Percentiles rank a stretch among this genome's conserved stretches.
Evolutionary conservation across 2,113 vertebrate genomes (phyloP).

Genomic region (Phaetusa simplex): DNA sequence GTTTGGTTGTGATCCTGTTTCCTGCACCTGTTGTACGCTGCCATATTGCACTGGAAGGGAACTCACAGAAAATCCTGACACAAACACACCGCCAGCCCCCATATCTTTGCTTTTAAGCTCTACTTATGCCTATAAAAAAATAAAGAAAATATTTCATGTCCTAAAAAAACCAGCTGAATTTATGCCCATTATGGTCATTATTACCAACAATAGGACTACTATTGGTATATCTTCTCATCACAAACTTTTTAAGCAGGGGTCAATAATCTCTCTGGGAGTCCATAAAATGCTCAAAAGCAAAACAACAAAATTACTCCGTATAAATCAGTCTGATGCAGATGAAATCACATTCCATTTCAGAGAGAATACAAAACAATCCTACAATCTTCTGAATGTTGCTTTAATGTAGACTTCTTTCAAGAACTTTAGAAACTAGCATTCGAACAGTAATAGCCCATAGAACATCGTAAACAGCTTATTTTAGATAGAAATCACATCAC

Average conservation of each 20-base stretch:
- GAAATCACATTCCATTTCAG: conserved; percentile 56
- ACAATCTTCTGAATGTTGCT: conserved; percentile 43
- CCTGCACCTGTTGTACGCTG: neutral
- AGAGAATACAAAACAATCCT: conserved; percentile 52
- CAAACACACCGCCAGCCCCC: too few species aligned
- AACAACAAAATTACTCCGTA: conserved; percentile 35
- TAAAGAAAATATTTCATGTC: neutral
- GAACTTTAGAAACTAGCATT: conserved; percentile 56
- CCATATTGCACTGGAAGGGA: neutral
- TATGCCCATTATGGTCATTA: neutral
- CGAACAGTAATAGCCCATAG: neutral
- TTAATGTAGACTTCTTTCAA: conserved; percentile 33
- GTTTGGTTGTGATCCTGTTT: neutral
- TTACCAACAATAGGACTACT: neutral
- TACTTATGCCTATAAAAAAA: neutral
- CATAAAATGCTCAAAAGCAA: conserved; percentile 29
- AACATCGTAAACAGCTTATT: conserved; percentile 59
- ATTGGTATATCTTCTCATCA: neutral
- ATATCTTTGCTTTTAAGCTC: neutral
- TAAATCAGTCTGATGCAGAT: conserved; percentile 43
- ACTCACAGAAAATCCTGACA: neutral
- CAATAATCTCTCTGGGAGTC: conserved; percentile 9
- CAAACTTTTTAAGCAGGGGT: neutral
- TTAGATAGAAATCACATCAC: conserved; percentile 53
- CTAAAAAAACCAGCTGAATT: neutral